phyloP scores from a whole-genome alignment of 2,888 invertebrate species.

The Nipponacmea schrenckii region DNA sequence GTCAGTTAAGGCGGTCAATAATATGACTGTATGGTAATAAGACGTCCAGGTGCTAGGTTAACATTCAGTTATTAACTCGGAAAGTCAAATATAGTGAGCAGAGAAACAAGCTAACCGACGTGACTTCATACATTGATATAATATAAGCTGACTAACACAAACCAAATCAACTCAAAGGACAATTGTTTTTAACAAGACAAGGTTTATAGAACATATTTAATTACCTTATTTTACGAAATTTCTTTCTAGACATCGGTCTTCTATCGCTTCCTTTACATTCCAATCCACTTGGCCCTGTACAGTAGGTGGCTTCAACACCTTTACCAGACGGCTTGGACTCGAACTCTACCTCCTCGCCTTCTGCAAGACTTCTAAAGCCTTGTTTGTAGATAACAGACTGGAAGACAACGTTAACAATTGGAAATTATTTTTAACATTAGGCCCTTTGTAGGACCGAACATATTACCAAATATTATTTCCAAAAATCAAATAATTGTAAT shows the following conservation, averaged over 20 bases:
- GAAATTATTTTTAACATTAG: background rate
- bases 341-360: constrained; percentile 89
- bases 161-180: too few relatives aligned
- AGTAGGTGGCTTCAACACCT: constrained; percentile 86
- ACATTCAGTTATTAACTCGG: background rate
- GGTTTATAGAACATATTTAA: background rate
- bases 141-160: too few relatives aligned
- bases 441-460: background rate
- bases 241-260: constrained; percentile 83
- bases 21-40: background rate
- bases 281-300: constrained; percentile 80
- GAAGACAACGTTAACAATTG: constrained; percentile 51
- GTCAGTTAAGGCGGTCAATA: background rate
- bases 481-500: too few relatives aligned
- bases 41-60: background rate
- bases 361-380: constrained; percentile 88
- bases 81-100: background rate
- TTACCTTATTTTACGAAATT: constrained; percentile 86
- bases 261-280: constrained; percentile 87
- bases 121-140: too few relatives aligned
- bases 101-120: background rate
- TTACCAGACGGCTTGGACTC: constrained; percentile 86
- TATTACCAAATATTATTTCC: too few relatives aligned
- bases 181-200: too few relatives aligned
- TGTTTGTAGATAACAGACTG: constrained; percentile 92